phyloP scores from a whole-genome alignment of 1,140 invertebrate genomes.

The Heliothis subflexa region DNA sequence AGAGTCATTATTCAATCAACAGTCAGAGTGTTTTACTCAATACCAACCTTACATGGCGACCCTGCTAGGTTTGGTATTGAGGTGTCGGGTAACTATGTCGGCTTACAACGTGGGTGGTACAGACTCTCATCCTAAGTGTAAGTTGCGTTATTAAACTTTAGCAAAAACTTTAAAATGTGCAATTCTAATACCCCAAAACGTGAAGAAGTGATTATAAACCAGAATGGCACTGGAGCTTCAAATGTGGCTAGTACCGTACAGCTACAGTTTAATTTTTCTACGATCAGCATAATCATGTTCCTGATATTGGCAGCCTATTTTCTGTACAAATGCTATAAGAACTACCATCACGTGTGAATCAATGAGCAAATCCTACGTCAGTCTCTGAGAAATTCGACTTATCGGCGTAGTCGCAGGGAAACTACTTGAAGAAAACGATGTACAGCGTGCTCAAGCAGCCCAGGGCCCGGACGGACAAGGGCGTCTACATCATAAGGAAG shows the following conservation, averaged over 20 bases:
- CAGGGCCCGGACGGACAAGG: too few species aligned
- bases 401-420: neutral
- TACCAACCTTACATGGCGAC: neutral
- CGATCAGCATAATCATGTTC: neutral
- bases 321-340: constrained; percentile 2
- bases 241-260: constrained; percentile 1
- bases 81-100: constrained; percentile 1
- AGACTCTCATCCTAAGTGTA: constrained; percentile 13
- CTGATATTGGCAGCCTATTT: neutral
- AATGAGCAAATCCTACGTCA: neutral
- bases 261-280: neutral
- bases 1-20: too few species aligned
- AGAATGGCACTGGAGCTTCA: constrained; percentile 6
- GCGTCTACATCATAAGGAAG: neutral
- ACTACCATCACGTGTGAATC: neutral
- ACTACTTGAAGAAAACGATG: neutral
- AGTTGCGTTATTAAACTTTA: neutral
- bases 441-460: neutral
- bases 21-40: neutral
- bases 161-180: constrained; percentile 2
- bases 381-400: neutral
- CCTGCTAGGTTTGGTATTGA: neutral
- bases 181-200: constrained; percentile 11
- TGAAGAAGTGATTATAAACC: constrained; percentile 10
- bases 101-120: neutral